A percentile compares a stretch with the other conserved stretches of the same genome.
Conservation (phyloP, 1,140 invertebrate species). For the Diabrotica undecimpunctata region DNA sequence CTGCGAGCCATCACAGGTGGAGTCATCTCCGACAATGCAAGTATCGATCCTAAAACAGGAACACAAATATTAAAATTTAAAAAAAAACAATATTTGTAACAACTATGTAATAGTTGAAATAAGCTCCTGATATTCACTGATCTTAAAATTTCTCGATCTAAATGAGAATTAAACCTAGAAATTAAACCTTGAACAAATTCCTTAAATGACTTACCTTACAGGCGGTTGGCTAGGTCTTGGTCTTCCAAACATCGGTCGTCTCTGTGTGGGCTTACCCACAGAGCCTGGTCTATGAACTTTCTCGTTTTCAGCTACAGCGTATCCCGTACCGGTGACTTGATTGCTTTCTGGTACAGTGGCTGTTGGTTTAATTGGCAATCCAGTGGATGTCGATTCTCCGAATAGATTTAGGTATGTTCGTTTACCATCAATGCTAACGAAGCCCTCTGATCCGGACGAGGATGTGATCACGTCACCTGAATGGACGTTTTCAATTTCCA, state of each 20-base stretch:
- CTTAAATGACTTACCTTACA: constrained; percentile 45
- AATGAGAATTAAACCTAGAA: no score
- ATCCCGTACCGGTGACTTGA: constrained; percentile 32
- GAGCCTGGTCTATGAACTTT: constrained; percentile 25
- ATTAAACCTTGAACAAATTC: no score
- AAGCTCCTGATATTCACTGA: no score
- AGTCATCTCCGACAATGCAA: constrained; percentile 89
- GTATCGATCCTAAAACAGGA: constrained; percentile 72
- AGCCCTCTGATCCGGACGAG: constrained; percentile 73
- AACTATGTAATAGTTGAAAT: no score
- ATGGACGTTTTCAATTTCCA: constrained; percentile 44
- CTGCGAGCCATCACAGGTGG: constrained; percentile 83
- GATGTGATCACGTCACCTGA: constrained; percentile 68
- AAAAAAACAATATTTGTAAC: not conserved
- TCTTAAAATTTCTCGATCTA: no score
- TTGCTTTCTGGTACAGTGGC: constrained; percentile 35
- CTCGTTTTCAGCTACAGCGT: constrained; percentile 24
- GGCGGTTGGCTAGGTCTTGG: constrained; percentile 59
- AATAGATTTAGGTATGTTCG: constrained; percentile 83
- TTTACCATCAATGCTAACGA: constrained; percentile 89
- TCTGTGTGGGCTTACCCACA: constrained; percentile 44
- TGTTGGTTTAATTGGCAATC: constrained; percentile 37
- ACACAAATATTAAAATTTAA: not conserved
- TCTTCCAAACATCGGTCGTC: constrained; percentile 53
- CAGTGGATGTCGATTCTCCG: constrained; percentile 50